Evolutionary conservation across 2,113 vertebrate genomes (phyloP).

Genomic region (Podiceps cristatus): DNA sequence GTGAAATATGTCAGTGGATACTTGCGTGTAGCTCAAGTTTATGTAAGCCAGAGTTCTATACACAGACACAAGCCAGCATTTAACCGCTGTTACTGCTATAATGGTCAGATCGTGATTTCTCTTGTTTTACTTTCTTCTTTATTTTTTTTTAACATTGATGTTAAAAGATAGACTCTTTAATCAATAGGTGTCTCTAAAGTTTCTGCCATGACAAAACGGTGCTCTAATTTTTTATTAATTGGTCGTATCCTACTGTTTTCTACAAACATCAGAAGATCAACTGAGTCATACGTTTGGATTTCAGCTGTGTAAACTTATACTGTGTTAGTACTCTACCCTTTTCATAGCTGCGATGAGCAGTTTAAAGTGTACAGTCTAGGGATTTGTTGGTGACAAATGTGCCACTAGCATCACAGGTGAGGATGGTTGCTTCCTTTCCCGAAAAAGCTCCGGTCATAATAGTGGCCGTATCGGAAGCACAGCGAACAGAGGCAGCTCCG

Average conservation of each 20-base stretch:
- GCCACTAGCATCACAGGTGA: background rate
- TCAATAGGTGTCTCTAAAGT: background rate
- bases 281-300: background rate
- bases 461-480: background rate
- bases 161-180: background rate
- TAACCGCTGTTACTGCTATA: background rate
- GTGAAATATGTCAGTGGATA: background rate
- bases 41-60: background rate
- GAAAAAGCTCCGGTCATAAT: rapidly evolving
- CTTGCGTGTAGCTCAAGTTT: background rate
- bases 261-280: background rate
- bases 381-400: background rate
- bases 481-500: rapidly evolving
- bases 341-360: background rate
- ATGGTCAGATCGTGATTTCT: background rate
- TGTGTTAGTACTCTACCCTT: background rate
- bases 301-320: background rate
- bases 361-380: background rate
- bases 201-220: background rate
- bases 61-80: background rate
- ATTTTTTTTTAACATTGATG: background rate
- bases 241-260: background rate
- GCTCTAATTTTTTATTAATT: background rate
- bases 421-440: background rate
- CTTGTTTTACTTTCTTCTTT: background rate